These are phyloP conservation scores for Phalanger gymnotis DNA, from an alignment of 2,797 vertebrate genomes.

Conservation along the genomic window DNA sequence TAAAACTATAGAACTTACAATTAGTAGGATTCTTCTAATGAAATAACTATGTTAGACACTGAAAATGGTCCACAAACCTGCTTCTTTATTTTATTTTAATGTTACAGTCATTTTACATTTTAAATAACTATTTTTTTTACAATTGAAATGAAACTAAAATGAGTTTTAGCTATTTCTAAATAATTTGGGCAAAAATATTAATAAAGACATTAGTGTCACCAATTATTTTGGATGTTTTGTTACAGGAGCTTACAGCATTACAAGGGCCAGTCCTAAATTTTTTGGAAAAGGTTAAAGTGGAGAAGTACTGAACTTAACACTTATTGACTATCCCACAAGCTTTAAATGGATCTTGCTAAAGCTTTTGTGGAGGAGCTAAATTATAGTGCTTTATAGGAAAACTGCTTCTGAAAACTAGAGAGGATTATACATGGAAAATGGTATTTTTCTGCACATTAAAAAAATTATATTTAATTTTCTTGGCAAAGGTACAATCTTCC, in stretches of 20 bases:
- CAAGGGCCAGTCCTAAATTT: neutral
- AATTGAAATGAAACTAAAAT: slow-evolving; percentile 28
- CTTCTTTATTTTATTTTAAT: slow-evolving; percentile 5
- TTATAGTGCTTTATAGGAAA: neutral
- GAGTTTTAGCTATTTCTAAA: neutral
- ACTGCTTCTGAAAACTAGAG: neutral
- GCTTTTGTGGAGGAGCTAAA: neutral
- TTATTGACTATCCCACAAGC: neutral
- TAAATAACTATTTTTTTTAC: slow-evolving; percentile 2
- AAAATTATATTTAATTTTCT: neutral
- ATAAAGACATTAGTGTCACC: neutral
- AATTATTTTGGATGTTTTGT: neutral
- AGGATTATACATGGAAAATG: neutral
- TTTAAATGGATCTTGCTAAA: neutral
- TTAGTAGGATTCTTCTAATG: too few species aligned
- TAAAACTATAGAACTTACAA: neutral
- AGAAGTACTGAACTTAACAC: neutral
- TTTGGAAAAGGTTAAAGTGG: neutral
- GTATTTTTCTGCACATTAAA: neutral
- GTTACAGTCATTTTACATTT: neutral
- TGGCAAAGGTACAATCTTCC: neutral
- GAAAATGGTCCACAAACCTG: neutral
- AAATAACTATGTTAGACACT: neutral
- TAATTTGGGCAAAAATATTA: neutral
- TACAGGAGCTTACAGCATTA: neutral